phyloP scores from a whole-genome alignment of 92 coral and sea anemone species.

The Muricea muricata region DNA sequence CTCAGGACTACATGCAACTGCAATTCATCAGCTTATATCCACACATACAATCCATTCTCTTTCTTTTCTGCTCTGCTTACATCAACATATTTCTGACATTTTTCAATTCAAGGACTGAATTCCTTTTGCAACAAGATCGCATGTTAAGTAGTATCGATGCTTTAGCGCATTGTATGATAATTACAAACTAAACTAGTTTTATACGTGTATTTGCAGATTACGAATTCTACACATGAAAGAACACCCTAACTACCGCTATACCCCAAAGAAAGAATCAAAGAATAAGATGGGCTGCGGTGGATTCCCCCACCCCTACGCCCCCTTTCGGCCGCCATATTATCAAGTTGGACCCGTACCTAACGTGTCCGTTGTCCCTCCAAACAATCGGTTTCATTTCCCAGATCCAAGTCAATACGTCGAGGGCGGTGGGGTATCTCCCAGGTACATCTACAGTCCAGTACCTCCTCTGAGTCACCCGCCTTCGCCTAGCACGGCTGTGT shows the following conservation, averaged over 20 bases:
- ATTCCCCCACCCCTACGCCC: conserved; percentile 34
- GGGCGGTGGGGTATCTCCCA: background rate
- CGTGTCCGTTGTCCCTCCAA: conserved; percentile 36
- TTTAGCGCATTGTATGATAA: no score
- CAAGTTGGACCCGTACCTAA: conserved; percentile 30
- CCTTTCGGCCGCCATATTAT: conserved; percentile 23
- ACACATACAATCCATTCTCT: no score
- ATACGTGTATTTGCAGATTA: conserved; percentile 53
- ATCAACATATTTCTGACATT: no score
- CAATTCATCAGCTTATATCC: no score
- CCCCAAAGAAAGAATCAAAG: conserved; percentile 69
- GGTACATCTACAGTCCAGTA: conserved; percentile 30
- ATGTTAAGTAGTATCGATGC: no score
- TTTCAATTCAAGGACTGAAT: no score
- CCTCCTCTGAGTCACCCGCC: conserved; percentile 45
- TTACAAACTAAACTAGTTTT: no score
- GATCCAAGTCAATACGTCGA: conserved; percentile 27
- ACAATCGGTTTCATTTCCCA: conserved; percentile 28
- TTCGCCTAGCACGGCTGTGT: background rate
- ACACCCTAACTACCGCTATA: conserved; percentile 95
- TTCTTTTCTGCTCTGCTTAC: no score
- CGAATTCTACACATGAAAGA: conserved; percentile 98
- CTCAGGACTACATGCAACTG: no score
- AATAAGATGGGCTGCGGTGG: conserved; percentile 39
- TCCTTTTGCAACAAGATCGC: no score